These are phyloP conservation scores for Pyrocoelia pectoralis DNA, from an alignment of 2,888 invertebrate species.

Conservation along the genomic window DNA sequence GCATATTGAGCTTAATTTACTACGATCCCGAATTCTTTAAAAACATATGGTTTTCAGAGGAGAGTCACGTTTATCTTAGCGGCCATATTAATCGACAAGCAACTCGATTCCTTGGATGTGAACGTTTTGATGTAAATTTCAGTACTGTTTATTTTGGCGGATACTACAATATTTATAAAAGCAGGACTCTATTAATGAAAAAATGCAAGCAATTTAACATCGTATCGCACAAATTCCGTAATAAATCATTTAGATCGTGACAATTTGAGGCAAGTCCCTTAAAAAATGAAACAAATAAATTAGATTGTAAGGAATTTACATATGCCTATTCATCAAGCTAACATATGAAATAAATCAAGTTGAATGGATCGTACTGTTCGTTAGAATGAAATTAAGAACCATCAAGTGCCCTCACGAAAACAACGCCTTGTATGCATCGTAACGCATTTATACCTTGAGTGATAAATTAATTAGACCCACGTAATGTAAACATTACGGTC, in stretches of 20 bases:
- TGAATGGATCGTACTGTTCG: not conserved
- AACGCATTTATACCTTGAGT: not conserved
- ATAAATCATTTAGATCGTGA: not conserved
- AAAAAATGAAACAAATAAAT: not conserved
- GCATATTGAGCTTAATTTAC: too few species aligned
- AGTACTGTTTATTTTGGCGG: too few species aligned
- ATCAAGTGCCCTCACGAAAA: not conserved
- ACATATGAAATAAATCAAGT: not conserved
- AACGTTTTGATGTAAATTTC: too few species aligned
- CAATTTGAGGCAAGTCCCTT: not conserved
- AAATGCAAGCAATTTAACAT: too few species aligned
- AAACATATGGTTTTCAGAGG: too few species aligned
- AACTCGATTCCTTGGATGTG: too few species aligned
- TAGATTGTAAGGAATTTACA: not conserved
- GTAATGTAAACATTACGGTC: not conserved
- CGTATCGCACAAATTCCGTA: not conserved
- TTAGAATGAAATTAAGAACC: not conserved
- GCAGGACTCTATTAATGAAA: too few species aligned
- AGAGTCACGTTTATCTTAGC: too few species aligned
- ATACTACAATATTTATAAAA: too few species aligned
- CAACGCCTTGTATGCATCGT: not conserved
- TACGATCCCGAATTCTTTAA: too few species aligned
- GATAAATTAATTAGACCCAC: constrained; percentile 2
- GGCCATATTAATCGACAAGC: too few species aligned
- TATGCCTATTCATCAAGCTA: constrained; percentile 2